Evolutionary conservation across 35 echinoderm and acorn worm genomes (phyloP).

Genomic region (Chiridota heheva): DNA sequence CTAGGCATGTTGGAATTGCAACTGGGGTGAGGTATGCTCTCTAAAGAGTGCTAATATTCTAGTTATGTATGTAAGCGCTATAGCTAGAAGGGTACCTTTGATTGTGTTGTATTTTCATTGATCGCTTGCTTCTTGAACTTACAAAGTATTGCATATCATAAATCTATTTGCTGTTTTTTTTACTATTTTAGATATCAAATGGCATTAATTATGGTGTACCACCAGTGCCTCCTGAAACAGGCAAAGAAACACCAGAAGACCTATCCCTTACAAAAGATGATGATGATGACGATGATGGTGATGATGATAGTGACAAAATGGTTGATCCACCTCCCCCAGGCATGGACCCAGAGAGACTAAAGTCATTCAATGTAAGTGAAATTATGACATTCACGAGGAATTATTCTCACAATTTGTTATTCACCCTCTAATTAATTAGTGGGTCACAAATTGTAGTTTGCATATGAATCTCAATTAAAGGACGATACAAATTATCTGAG

Average conservation of each 20-base stretch:
- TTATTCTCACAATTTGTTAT: background rate
- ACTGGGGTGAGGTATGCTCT: too few relatives aligned
- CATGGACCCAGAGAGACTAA: constrained; percentile 93
- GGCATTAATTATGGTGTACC: constrained; percentile 39
- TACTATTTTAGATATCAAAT: constrained; percentile 16
- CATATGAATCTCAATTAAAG: too few relatives aligned
- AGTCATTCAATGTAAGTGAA: constrained; percentile 96
- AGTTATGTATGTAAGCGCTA: too few relatives aligned
- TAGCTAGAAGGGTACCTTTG: too few relatives aligned
- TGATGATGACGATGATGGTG: constrained; percentile 95
- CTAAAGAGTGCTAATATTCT: too few relatives aligned
- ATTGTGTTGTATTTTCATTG: too few relatives aligned
- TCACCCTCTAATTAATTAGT: background rate
- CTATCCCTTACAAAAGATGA: constrained; percentile 91
- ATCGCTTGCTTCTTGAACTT: too few relatives aligned
- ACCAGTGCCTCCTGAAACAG: constrained; percentile 32
- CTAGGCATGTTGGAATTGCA: too few relatives aligned
- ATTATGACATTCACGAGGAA: background rate
- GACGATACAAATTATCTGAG: too few relatives aligned
- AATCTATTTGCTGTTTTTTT: background rate
- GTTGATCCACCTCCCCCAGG: constrained; percentile 79
- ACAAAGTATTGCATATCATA: background rate
- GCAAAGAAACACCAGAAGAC: constrained; percentile 89
- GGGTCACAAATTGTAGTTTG: too few relatives aligned
- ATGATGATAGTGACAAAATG: constrained; percentile 96